Conservation (phyloP, 2,797 vertebrate species). For the Scarus forsteni region DNA sequence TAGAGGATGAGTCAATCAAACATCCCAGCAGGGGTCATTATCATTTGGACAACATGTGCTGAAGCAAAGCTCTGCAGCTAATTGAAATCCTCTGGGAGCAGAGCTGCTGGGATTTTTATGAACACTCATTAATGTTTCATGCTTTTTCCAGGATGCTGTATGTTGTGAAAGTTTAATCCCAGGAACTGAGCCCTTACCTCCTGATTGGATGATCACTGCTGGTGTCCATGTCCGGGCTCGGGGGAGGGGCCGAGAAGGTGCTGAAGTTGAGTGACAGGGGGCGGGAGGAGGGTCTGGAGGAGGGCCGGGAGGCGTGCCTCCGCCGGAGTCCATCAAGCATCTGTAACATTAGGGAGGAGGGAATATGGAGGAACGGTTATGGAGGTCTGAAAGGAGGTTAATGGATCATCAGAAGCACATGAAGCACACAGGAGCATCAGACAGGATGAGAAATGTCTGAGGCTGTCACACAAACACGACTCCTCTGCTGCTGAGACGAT, state of each 20-base stretch:
- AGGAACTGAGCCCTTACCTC: constrained; percentile 74
- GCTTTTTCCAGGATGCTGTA: constrained; percentile 40
- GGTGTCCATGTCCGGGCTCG: constrained; percentile 82
- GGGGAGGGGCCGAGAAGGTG: constrained; percentile 82
- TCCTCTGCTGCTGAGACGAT: neutral
- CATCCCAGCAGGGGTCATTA: constrained; percentile 48
- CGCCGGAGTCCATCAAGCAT: constrained; percentile 86
- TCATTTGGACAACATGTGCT: constrained; percentile 48
- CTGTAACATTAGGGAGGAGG: constrained; percentile 48
- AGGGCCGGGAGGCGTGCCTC: constrained; percentile 78
- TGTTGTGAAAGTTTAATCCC: constrained; percentile 57
- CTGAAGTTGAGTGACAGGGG: constrained; percentile 86
- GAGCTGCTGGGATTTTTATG: constrained; percentile 22
- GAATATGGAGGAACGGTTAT: neutral
- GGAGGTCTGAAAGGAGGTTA: constrained; percentile 2
- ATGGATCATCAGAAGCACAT: constrained; percentile 5
- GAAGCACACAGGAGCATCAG: neutral
- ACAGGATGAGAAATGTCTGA: constrained; percentile 1
- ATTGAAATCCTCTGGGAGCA: constrained; percentile 39
- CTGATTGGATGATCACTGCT: constrained; percentile 84
- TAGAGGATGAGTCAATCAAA: constrained; percentile 41
- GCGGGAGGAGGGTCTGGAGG: constrained; percentile 74
- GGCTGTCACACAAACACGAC: neutral
- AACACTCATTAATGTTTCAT: constrained; percentile 66
- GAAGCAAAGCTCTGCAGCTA: constrained; percentile 34